Conservation (phyloP, 2,888 invertebrate genomes). For the Oeneis ivallda region DNA sequence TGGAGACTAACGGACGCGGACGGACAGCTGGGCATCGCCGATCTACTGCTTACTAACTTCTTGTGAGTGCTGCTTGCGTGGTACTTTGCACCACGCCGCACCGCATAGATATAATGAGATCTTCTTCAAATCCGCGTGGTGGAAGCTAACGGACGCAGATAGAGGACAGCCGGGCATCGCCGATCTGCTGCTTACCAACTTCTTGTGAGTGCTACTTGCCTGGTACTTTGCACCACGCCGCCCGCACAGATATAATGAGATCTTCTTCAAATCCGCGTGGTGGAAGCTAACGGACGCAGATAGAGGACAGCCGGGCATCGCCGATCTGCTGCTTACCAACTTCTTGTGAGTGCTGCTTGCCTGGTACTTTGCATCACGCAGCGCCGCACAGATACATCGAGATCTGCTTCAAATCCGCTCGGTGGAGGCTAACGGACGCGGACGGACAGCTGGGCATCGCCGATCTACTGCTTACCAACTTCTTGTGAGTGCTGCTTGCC, state of each 20-base stretch:
- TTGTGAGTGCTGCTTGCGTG: constrained; percentile 35
- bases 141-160: constrained; percentile 98
- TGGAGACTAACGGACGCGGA: constrained; percentile 99
- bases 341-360: not conserved
- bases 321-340: too few relatives aligned
- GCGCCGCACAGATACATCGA: constrained; percentile 88
- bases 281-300: too few relatives aligned
- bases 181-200: constrained; percentile 96
- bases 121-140: constrained; percentile 98
- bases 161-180: constrained; percentile 99
- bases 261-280: too few relatives aligned
- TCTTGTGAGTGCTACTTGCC: constrained; percentile 61
- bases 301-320: too few relatives aligned
- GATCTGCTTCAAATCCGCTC: constrained; percentile 99
- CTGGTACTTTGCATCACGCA: constrained; percentile 71
- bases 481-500: constrained; percentile 9
- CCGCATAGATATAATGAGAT: constrained; percentile 91
- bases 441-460: constrained; percentile 99
- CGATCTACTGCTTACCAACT: constrained; percentile 91
- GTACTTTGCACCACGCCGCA: constrained; percentile 81
- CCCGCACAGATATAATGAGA: too few relatives aligned
- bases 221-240: constrained; percentile 42
- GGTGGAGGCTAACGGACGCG: constrained; percentile 98
- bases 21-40: constrained; percentile 98
- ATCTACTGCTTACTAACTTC: constrained; percentile 97